Conservation (phyloP, 2,888 invertebrate genomes). For the Nipponacmea schrenckii region DNA sequence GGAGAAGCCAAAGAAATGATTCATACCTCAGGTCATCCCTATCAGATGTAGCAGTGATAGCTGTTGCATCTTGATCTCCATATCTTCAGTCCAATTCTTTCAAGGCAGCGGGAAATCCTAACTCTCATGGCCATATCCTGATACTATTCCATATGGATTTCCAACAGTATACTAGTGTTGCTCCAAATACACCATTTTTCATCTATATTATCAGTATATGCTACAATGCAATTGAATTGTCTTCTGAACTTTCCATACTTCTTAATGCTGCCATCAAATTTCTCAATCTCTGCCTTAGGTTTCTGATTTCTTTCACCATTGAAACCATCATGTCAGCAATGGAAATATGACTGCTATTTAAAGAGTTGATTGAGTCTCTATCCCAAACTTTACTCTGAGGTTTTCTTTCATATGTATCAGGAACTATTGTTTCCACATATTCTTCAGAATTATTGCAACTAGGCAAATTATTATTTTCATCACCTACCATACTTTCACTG, state of each 20-base stretch:
- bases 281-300: neutral
- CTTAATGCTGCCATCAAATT: neutral
- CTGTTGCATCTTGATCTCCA: neutral
- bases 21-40: no score
- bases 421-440: no score
- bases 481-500: no score
- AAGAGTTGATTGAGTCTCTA: no score
- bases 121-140: slow-evolving; percentile 13
- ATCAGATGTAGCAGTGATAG: neutral
- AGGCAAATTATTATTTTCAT: no score
- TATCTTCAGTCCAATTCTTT: neutral
- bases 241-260: neutral
- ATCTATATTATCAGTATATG: slow-evolving; percentile 5
- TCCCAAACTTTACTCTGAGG: no score
- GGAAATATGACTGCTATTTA: no score
- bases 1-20: no score
- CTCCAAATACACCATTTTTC: slow-evolving; percentile 25
- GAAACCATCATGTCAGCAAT: neutral
- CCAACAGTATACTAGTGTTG: slow-evolving; percentile 25
- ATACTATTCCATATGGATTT: slow-evolving; percentile 21
- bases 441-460: no score
- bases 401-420: no score
- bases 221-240: slow-evolving; percentile 15
- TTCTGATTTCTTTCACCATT: neutral
- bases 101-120: slow-evolving; percentile 17